Evolutionary conservation across 2,113 vertebrate species (phyloP).

Genomic region (Ondatra zibethicus): DNA sequence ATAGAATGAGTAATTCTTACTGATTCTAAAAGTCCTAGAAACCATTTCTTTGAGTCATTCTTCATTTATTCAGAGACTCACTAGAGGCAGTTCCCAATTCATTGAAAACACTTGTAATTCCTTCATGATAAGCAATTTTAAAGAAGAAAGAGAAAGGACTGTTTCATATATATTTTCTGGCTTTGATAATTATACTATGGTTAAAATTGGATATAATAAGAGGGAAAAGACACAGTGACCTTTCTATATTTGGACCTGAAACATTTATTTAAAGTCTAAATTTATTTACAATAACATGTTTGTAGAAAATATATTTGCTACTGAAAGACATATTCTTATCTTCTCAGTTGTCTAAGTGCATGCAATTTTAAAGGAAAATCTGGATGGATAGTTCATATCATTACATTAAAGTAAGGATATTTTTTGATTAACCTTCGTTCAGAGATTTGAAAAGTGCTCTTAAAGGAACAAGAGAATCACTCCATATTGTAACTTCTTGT

Average conservation of each 20-base stretch:
- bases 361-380: not conserved
- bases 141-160: not conserved
- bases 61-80: not conserved
- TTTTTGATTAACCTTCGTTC: not conserved
- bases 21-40: not conserved
- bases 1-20: not conserved
- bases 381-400: not conserved
- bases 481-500: not conserved
- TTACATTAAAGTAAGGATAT: not conserved
- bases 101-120: not conserved
- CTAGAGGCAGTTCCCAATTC: not conserved
- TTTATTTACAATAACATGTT: not conserved
- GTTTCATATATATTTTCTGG: not conserved
- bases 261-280: not conserved
- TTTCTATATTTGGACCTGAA: not conserved
- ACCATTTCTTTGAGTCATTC: not conserved
- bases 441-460: not conserved
- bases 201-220: too few species aligned
- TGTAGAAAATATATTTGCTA: not conserved
- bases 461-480: not conserved
- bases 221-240: fast-evolving
- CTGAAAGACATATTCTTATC: not conserved
- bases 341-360: not conserved
- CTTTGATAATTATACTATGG: not conserved
- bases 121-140: not conserved